Evolutionary conservation across 2,113 vertebrate species (phyloP).

Genomic region (Collichthys lucidus): DNA sequence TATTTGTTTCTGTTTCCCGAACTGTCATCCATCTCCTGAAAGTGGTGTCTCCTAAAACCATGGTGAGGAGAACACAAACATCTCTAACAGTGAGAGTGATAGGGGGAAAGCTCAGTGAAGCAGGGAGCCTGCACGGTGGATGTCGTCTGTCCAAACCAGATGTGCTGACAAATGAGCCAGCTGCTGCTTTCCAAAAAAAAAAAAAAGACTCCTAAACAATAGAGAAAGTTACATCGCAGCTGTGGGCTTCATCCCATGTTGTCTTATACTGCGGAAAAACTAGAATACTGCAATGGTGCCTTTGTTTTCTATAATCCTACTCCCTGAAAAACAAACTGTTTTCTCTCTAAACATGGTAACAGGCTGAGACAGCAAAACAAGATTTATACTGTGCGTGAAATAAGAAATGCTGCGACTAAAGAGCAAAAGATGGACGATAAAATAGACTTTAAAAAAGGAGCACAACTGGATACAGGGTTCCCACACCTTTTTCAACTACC

Average conservation of each 20-base stretch:
- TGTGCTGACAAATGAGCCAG: conserved; percentile 48
- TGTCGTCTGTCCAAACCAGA: conserved; percentile 36
- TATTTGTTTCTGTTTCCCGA: conserved; percentile 15
- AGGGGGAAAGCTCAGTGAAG: not conserved
- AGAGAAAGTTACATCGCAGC: conserved; percentile 15
- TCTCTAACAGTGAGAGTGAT: conserved; percentile 14
- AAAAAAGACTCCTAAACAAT: conserved; percentile 31
- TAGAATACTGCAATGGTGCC: not conserved
- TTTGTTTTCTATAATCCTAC: not conserved
- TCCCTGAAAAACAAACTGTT: not conserved
- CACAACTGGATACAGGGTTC: conserved; percentile 12
- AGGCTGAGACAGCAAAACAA: not conserved
- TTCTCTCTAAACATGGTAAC: not conserved
- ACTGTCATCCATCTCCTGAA: conserved; percentile 22
- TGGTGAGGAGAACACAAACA: conserved; percentile 74
- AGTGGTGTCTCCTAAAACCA: conserved; percentile 53
- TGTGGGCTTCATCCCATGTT: not conserved
- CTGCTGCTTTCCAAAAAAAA: conserved; percentile 30
- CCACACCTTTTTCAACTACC: too few relatives aligned
- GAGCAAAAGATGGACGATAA: not conserved
- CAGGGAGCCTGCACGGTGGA: not conserved
- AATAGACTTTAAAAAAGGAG: not conserved
- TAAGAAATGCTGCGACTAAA: not conserved
- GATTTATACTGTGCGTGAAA: not conserved
- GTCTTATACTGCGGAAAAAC: not conserved